Evolutionary conservation across 2,113 vertebrate species (phyloP).

Genomic region (Promerops cafer): DNA sequence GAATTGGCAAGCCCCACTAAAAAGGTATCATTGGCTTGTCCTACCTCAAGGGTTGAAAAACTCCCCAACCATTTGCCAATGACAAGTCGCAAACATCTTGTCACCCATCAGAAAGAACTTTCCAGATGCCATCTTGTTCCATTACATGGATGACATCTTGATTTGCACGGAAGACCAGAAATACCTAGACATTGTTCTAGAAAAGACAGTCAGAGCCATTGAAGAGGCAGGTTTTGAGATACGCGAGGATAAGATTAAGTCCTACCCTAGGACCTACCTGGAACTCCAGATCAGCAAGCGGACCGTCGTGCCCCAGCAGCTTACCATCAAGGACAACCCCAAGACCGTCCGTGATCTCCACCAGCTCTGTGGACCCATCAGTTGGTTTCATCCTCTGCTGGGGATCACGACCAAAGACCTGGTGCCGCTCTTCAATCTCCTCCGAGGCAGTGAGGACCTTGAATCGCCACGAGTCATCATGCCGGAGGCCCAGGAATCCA

Average conservation of each 20-base stretch:
- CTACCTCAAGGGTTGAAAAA: background rate
- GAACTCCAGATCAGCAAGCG: background rate
- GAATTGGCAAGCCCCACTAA: background rate
- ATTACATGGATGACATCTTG: background rate
- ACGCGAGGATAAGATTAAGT: background rate
- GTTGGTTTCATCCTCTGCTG: background rate
- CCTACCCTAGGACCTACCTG: background rate
- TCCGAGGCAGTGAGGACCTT: background rate
- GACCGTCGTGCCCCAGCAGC: background rate
- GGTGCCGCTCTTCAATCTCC: background rate
- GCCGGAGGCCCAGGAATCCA: accelerated
- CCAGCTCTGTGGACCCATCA: background rate
- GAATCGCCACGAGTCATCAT: background rate
- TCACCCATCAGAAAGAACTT: background rate
- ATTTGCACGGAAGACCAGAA: background rate
- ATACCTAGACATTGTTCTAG: background rate
- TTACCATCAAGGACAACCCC: accelerated
- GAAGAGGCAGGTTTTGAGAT: background rate
- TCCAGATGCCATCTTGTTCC: no score
- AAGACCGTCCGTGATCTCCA: background rate
- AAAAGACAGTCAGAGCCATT: background rate
- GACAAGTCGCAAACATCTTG: background rate
- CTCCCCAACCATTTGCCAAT: background rate
- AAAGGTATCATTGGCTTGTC: background rate
- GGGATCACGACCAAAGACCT: background rate